phyloP scores from a whole-genome alignment of 2,797 vertebrate genomes.

The Anabas testudineus region DNA sequence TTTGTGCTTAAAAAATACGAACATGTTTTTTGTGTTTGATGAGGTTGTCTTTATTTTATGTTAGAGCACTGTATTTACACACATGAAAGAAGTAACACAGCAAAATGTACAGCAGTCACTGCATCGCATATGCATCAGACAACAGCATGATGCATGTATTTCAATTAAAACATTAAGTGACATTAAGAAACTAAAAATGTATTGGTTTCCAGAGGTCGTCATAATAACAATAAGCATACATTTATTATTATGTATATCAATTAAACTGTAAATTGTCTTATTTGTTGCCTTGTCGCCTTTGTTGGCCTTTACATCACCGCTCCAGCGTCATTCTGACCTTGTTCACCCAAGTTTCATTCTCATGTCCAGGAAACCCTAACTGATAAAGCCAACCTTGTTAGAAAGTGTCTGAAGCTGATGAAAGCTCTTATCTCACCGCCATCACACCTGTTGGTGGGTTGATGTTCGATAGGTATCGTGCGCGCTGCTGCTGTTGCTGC shows the following conservation, averaged over 20 bases:
- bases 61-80: no score
- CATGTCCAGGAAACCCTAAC: conserved; percentile 38
- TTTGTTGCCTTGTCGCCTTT: background rate
- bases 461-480: conserved; percentile 25
- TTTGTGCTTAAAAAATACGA: no score
- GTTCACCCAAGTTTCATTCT: background rate
- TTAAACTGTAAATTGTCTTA: background rate
- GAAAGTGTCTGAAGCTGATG: conserved; percentile 21
- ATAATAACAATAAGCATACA: no score
- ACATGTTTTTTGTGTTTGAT: no score
- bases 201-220: no score
- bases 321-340: background rate
- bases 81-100: background rate
- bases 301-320: background rate
- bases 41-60: no score
- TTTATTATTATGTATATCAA: no score
- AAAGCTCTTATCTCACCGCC: conserved; percentile 37
- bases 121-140: no score
- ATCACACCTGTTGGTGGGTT: conserved; percentile 62
- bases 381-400: conserved; percentile 58
- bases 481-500: background rate
- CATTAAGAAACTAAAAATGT: no score
- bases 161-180: no score
- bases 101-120: background rate
- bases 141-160: no score